Percentiles rank a stretch among this genome's conserved stretches.
phyloP scores from a whole-genome alignment of 2,797 vertebrate genomes.

The Typhlichthys subterraneus region DNA sequence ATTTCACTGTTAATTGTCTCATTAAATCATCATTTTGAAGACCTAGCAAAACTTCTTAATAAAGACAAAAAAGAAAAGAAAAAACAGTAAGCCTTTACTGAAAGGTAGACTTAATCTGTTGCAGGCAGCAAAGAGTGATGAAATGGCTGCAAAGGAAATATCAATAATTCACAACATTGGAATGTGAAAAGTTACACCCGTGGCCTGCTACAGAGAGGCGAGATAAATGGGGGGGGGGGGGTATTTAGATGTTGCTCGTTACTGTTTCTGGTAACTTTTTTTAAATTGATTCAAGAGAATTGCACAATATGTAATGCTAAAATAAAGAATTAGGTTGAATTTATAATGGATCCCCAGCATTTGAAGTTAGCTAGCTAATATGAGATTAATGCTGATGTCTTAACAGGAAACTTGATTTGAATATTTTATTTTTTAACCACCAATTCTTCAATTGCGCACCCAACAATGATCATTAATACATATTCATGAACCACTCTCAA shows the following conservation, averaged over 20 bases:
- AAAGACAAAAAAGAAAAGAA: neutral
- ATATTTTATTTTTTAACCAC: neutral
- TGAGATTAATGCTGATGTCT: neutral
- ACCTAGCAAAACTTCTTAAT: no score
- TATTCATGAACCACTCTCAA: neutral
- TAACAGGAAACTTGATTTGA: neutral
- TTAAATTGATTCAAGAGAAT: slow-evolving; percentile 50
- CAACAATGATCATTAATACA: neutral
- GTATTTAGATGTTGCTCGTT: slow-evolving; percentile 43
- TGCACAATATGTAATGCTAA: slow-evolving; percentile 15
- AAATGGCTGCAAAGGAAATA: slow-evolving; percentile 59
- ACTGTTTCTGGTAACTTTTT: slow-evolving; percentile 56
- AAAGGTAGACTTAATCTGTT: slow-evolving; percentile 57
- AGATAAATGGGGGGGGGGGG: slow-evolving; percentile 1
- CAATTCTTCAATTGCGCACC: neutral
- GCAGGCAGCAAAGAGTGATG: slow-evolving; percentile 52
- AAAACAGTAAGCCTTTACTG: slow-evolving; percentile 22
- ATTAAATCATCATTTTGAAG: neutral
- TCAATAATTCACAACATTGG: slow-evolving; percentile 71
- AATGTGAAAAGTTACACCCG: slow-evolving; percentile 65
- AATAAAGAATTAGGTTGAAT: neutral
- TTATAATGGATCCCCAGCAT: no score
- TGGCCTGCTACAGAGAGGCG: slow-evolving; percentile 33
- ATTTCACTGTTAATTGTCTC: neutral
- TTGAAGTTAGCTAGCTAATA: neutral